A percentile compares a stretch with the other conserved stretches of the same genome.
These are phyloP conservation scores for Hypselothyrea guttata DNA, from an alignment of 2,888 invertebrate species.

Conservation along the genomic window DNA sequence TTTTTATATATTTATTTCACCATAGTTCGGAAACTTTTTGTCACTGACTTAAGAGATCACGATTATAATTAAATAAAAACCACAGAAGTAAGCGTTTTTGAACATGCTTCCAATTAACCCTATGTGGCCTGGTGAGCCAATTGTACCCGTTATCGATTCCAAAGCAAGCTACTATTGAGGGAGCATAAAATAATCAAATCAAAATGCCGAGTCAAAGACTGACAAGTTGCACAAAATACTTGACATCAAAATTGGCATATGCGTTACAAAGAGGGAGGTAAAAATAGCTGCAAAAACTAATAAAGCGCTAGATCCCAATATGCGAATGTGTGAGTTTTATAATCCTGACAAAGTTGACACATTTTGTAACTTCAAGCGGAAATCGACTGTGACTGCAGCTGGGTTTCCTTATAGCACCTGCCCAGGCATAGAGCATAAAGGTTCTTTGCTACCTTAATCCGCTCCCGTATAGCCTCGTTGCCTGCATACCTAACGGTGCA, in stretches of 20 bases:
- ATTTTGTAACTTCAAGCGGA: conserved; percentile 71
- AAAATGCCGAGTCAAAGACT: conserved; percentile 44
- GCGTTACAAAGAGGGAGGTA: conserved; percentile 40
- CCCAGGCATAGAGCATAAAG: conserved; percentile 44
- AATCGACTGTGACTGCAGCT: conserved; percentile 58
- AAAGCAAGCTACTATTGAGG: too few relatives aligned
- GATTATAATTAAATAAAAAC: conserved; percentile 42
- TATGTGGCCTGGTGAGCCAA: conserved; percentile 31
- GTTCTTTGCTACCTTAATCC: conserved; percentile 8
- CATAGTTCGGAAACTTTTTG: too few relatives aligned
- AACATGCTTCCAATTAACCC: conserved; percentile 67
- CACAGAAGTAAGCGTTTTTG: conserved; percentile 53
- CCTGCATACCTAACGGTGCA: conserved; percentile 5
- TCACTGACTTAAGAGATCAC: background rate
- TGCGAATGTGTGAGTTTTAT: conserved; percentile 21
- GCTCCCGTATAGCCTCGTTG: too few relatives aligned
- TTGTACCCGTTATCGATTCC: conserved; percentile 27
- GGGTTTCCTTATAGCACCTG: conserved; percentile 58
- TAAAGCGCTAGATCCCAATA: conserved; percentile 35
- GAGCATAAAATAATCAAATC: conserved; percentile 9
- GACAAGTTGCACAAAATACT: conserved; percentile 48
- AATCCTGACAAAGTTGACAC: conserved; percentile 71
- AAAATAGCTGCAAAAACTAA: conserved; percentile 42
- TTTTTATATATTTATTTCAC: too few relatives aligned
- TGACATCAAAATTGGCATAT: conserved; percentile 72